Evolutionary conservation across 2,113 vertebrate genomes (phyloP), one percentile per base, ranked within the genome.

Genomic region (Archocentrus centrarchus): DNA sequence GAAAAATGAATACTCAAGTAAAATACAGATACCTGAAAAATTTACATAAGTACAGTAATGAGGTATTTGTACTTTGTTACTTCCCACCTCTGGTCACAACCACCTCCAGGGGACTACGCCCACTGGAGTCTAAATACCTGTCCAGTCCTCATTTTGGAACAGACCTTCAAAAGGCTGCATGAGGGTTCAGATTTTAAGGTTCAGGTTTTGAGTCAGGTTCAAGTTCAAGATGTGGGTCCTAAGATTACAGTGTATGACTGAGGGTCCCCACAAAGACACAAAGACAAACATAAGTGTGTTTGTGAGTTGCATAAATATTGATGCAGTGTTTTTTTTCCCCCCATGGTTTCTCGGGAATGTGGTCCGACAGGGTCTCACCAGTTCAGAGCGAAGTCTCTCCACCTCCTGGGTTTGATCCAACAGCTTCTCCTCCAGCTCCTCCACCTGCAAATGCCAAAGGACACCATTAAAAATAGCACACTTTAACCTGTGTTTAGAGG

Each of bases 381-480:
- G 95, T 86, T 97, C 97, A 0, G 96, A 97, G 88, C 93, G 96
- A 77, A 98, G 96, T 92, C 96, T 96, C 93, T 95, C 93, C 94
- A 97, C 96, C 96, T 98, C 97, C 96, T 97, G 96, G 0, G 95
- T 96, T 92, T 97, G 97, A 92, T 97, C 95, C 84, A 95, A 83
- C 86, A 98, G 94, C 92, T 97, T 97, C 64, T 93, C 94, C 95
- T 98, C 97, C 96, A 98, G 96, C 89, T 92, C 96, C 92, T 96
- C 96, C 91, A 98, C 96, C 98, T 98, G 94, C 7, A 44, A 9
- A 53, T 5, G 18, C 61, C 61, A 11, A 20, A 35, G 17, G 9
- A 0, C 17, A 6, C 35, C 3, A 63, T n/a, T 39, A 63, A 39
- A 62, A 63, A 63, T 15, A 75, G 7, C 35, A n/a, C 9, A 57